These are phyloP conservation scores for Monochamus saltuarius DNA, from an alignment of 1,140 invertebrate genomes.

Conservation along the genomic window DNA sequence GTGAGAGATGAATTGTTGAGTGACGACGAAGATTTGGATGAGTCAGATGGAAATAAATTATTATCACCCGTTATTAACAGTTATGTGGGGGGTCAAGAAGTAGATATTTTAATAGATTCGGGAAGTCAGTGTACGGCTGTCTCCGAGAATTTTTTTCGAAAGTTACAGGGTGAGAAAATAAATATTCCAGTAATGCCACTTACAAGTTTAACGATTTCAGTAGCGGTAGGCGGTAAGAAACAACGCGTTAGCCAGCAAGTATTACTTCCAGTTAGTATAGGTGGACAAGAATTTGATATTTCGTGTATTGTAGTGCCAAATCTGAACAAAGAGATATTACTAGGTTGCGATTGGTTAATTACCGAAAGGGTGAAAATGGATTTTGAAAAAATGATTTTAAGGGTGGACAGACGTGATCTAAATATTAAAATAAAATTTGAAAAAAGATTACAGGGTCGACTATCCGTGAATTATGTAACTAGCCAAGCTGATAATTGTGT, in stretches of 20 bases:
- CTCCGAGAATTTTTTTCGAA: too few species aligned
- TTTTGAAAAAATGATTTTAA: slow-evolving; percentile 4
- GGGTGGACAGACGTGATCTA: not conserved
- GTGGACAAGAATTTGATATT: too few species aligned
- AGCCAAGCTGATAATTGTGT: too few species aligned
- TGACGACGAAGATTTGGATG: too few species aligned
- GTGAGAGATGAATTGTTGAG: too few species aligned
- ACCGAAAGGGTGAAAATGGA: not conserved
- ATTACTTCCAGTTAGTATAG: not conserved
- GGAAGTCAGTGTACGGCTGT: not conserved
- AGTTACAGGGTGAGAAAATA: not conserved
- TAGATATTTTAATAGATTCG: not conserved
- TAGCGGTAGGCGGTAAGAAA: too few species aligned
- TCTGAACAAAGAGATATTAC: not conserved
- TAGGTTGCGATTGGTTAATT: slow-evolving; percentile 1
- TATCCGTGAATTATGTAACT: too few species aligned
- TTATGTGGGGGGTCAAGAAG: not conserved
- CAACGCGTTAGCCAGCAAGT: not conserved
- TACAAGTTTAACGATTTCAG: too few species aligned
- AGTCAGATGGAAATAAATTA: not conserved
- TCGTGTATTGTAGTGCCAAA: not conserved
- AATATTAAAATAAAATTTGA: not conserved
- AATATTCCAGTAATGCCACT: too few species aligned
- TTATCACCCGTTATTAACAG: not conserved
- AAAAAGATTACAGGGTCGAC: not conserved